Conservation (phyloP, 2,888 invertebrate species). For the Abrostola triplasia region DNA sequence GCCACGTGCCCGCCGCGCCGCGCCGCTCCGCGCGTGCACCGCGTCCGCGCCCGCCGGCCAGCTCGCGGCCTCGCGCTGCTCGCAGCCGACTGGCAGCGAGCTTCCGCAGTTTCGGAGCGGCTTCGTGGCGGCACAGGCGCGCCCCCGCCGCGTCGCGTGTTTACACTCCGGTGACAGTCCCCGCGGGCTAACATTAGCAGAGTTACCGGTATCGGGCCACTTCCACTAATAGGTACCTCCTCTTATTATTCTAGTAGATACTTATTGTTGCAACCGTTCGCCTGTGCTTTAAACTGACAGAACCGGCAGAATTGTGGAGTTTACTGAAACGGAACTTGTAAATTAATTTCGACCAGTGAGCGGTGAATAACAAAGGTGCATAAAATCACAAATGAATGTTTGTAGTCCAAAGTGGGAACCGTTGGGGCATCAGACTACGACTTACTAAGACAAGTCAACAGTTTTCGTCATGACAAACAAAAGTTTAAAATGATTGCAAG, state of each 20-base stretch:
- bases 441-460: conserved; percentile 3
- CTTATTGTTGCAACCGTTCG: conserved; percentile 5
- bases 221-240: conserved; percentile 40
- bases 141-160: conserved; percentile 30
- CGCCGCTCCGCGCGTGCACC: conserved; percentile 40
- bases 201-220: conserved; percentile 32
- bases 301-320: conserved; percentile 9
- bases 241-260: conserved; percentile 12
- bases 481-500: not conserved
- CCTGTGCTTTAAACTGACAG: conserved; percentile 6
- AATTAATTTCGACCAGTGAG: conserved; percentile 31
- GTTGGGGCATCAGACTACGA: conserved; percentile 20
- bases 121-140: conserved; percentile 32
- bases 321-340: conserved; percentile 39
- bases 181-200: conserved; percentile 15
- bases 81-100: conserved; percentile 10
- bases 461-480: not conserved
- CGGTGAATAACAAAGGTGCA: conserved; percentile 49
- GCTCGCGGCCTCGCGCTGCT: conserved; percentile 26
- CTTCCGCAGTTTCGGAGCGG: conserved; percentile 39
- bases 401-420: conserved; percentile 28
- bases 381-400: conserved; percentile 46
- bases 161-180: conserved; percentile 25
- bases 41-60: conserved; percentile 43
- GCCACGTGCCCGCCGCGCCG: conserved; percentile 52